Evolutionary conservation across 2,797 vertebrate genomes (phyloP), one percentile per base, ranked within the genome.

Genomic region (Valencia hispanica): DNA sequence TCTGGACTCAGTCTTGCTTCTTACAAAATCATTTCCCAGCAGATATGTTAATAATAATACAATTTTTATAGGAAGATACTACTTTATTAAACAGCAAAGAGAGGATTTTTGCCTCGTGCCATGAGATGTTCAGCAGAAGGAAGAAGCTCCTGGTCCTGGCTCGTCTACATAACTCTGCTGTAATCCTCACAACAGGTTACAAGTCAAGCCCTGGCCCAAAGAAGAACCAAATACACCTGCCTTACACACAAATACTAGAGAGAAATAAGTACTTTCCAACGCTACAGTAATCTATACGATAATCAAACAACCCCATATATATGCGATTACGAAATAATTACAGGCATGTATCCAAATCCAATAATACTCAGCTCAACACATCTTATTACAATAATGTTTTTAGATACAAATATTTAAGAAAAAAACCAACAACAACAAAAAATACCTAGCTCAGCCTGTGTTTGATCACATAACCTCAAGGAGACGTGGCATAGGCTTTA

Each of bases 181-280:
- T 90, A 92, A 93, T 90, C 92, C 87, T 39, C 83, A 79, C 89
- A 89, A 92, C 88, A 92, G 92, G 91, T 92, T 87, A 88, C 69
- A 78, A 86, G 86, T 73, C 82, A 87, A 84, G 73, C 70, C 77
- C 87, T 75, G 55, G 69, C 86, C 83, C 82, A 80, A 85, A 81
- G 78, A 74, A 84, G 78, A 87, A 74, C 74, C 77, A 3, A 30
- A 78, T 39, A 77, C 70, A 80, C 80, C 78, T 73, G 14, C 63
- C 79, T 48, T 55, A 80, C 32, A 71, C 79, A 84, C 71, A 84
- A 55, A 84, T 85, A 79, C 45, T 47, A 17, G 14, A 83, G 11
- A 80, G 79, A 68, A 69, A 68, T 51, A n/a, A 43, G 12, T 32
- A 68, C 65, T 86, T 30, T 76, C 76, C 1, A 2, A 45, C 27